Base-by-base conservation (phyloP, 1,140 invertebrate species). In the Neodiprion fabricii region DNA sequence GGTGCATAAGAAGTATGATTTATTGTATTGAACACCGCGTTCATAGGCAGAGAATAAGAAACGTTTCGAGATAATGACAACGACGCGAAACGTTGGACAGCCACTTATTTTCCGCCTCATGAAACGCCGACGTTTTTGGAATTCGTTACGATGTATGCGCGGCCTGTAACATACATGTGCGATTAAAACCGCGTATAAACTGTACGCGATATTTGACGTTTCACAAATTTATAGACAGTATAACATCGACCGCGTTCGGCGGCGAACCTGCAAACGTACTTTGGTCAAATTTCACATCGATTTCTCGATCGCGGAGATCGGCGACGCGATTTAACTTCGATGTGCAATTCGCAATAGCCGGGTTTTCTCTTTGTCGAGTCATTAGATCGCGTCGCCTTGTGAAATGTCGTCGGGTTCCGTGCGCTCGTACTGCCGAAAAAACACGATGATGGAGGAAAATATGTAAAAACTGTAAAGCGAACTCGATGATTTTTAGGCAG, bases 311-410 rank as follows among this genome's bases (percentile, higher is more conserved):
- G 53, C 9, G n/a, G n/a, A 61, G 53, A 61, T 12, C 11, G n/a
- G n/a, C 11, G 53, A 61, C 53, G 53, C 11, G 53, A 61, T 61
- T 61, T 61, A 40, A 61, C 53, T 14, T 61, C 53, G 53, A 61
- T 61, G 53, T 61, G 53, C 53, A 61, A 61, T 61, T 61, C 5
- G 28, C 28, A 12, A 14, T 61, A 3, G 53, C 4, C 4, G 53
- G 53, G 53, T 61, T 61, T 61, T 61, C 53, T 61, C 53, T 61
- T 61, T 61, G n/a, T 61, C 53, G n/a, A 61, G 53, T 61, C 53
- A 61, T 61, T 61, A 61, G n/a, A 61, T 61, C 53, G 53, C 28
- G 28, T 2, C 5, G 1, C 28, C 53, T 61, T 61, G 8, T 61
- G 53, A 12, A 61, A 61, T 9, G n/a, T 61, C 2, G 2, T 40